Evolutionary conservation across 1,140 invertebrate genomes (phyloP).

Genomic region (Drosophila navojoa): DNA sequence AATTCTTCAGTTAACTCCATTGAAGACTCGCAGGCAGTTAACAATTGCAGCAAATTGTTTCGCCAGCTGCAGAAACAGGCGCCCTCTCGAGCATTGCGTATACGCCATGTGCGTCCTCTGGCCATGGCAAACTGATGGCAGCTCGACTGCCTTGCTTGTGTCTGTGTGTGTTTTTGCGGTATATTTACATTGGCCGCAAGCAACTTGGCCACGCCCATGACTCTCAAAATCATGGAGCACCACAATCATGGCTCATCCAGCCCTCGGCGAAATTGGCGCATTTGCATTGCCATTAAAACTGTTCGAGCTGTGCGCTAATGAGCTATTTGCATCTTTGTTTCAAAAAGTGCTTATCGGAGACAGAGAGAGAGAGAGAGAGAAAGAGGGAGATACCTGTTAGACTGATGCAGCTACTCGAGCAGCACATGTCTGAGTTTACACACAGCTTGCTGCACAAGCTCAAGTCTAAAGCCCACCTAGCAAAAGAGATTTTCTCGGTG

Average conservation of each 20-base stretch:
- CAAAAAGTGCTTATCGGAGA: too few relatives aligned
- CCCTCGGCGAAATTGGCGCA: slow-evolving; percentile 11
- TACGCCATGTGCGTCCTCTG: slow-evolving; percentile 42
- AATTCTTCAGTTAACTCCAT: neutral
- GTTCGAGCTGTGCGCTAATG: slow-evolving; percentile 17
- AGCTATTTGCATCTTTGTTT: slow-evolving; percentile 6
- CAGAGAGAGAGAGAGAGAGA: neutral
- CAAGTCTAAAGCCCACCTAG: neutral
- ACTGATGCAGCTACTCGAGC: neutral
- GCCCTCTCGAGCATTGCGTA: slow-evolving; percentile 35
- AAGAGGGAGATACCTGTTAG: neutral
- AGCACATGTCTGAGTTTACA: too few relatives aligned
- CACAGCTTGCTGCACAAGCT: neutral
- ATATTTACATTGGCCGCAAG: slow-evolving; percentile 6
- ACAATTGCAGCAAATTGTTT: slow-evolving; percentile 12
- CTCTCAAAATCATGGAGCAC: neutral
- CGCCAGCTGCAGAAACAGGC: slow-evolving; percentile 1
- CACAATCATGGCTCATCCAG: neutral
- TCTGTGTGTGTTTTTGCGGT: neutral
- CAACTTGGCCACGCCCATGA: slow-evolving; percentile 7
- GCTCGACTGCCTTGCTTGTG: neutral
- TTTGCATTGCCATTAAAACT: slow-evolving; percentile 29
- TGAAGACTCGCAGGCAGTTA: too few relatives aligned
- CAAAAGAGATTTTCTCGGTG: neutral
- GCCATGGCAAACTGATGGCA: slow-evolving; percentile 47